Evolutionary conservation across 1,140 invertebrate species (phyloP), one percentile per base, ranked within the genome.

Genomic region (Bombus superbus): DNA sequence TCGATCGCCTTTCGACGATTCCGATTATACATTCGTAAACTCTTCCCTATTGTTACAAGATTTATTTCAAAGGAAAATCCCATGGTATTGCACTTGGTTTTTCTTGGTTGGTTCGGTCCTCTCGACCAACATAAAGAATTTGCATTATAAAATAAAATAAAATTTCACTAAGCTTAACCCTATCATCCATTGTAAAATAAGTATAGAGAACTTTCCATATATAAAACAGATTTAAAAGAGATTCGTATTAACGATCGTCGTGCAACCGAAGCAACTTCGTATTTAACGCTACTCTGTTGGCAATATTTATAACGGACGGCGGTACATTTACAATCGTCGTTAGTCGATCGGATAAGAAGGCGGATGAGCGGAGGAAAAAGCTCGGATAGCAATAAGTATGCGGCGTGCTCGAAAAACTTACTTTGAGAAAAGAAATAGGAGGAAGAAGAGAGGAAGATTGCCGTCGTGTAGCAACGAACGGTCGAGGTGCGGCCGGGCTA

Each of bases 401-500:
- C 28, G 5, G 13, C 9, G 42, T 5, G 66, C 8, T 73, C 1
- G 25, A 53, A 15, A 59, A 53, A 57, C 18, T 35, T 11, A 13
- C 4, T 32, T 44, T 3, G 57, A 28, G 32, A 42, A 40, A 53
- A 79, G 22, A 44, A 38, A 76, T 25, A 53, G 57, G 28, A 25
- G 42, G 85, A 80, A 72, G 42, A 72, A 66, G 35, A 72, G 53
- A 81, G 47, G 78, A 81, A 81, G 77, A 86, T 40, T 13, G 53
- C 32, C 38, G 64, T 47, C 18, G 89, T 80, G 40, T 80, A 71
- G 71, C 81, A 81, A 83, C n/a, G 64, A 88, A 72, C n/a, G 88
- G 83, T 83, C 44, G 83, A 86, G 89, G 89, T 57, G 88, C 88
- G 88, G 89, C 42, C 72, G 59, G 68, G 87, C 28, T n/a, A n/a